Evolutionary conservation across 2,888 invertebrate species (phyloP).

Genomic region (Perithous albicinctus): DNA sequence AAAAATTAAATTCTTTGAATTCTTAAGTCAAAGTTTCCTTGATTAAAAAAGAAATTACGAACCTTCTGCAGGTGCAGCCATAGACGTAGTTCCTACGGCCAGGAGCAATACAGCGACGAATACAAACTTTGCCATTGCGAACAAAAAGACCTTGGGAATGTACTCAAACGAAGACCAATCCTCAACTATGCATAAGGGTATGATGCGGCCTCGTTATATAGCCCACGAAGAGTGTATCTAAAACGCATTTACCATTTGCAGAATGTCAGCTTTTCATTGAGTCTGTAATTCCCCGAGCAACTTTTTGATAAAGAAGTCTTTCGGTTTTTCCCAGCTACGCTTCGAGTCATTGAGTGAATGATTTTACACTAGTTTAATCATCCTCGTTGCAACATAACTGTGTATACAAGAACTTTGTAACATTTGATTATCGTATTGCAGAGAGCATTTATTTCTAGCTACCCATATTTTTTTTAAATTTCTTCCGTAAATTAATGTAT

Average conservation of each 20-base stretch:
- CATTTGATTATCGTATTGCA: no score
- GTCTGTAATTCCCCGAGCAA: not conserved
- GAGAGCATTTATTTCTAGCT: no score
- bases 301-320: not conserved
- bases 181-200: not conserved
- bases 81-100: constrained; percentile 42
- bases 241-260: not conserved
- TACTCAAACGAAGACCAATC: not conserved
- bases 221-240: no score
- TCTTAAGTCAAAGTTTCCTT: no score
- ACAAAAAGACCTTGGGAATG: not conserved
- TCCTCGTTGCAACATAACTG: no score
- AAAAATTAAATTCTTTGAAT: no score
- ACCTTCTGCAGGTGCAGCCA: constrained; percentile 61
- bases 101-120: constrained; percentile 60
- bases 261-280: no score
- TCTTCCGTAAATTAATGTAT: no score
- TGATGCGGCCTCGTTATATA: not conserved
- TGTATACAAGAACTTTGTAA: no score
- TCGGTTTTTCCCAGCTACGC: not conserved
- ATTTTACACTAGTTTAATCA: no score
- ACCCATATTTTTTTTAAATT: no score
- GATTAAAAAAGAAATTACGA: not conserved
- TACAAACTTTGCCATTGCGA: constrained; percentile 61
- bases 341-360: not conserved